phyloP scores from a whole-genome alignment of 2,888 invertebrate species.

The Orchesella flavescens region DNA sequence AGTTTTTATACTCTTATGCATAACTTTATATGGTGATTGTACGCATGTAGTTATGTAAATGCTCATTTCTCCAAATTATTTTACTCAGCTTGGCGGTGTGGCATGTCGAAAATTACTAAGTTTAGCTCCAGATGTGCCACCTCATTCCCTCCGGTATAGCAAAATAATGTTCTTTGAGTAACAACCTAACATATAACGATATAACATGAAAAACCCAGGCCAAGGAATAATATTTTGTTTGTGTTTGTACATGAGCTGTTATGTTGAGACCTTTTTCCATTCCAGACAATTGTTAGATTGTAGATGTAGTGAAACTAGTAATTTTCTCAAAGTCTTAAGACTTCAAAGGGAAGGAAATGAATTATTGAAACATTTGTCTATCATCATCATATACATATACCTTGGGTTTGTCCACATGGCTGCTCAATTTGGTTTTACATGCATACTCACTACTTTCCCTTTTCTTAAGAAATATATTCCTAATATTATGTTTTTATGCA shows the following conservation, averaged over 20 bases:
- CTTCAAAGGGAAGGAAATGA: conserved; percentile 62
- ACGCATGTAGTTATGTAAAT: not conserved
- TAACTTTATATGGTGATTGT: too few relatives aligned
- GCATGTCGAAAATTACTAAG: conserved; percentile 60
- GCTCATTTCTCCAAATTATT: not conserved
- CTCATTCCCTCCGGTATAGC: conserved; percentile 32
- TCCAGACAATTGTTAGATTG: too few relatives aligned
- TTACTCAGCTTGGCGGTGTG: conserved; percentile 31
- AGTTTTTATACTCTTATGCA: too few relatives aligned
- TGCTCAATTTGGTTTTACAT: too few relatives aligned
- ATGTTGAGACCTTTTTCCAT: too few relatives aligned
- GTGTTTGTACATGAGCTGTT: too few relatives aligned
- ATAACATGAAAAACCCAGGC: not conserved
- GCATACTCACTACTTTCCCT: conserved; percentile 16
- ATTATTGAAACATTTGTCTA: conserved; percentile 63
- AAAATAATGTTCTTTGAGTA: too few relatives aligned
- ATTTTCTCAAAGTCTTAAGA: conserved; percentile 58
- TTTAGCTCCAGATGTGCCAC: conserved; percentile 57
- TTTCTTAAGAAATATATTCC: too few relatives aligned
- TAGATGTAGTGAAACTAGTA: conserved; percentile 23
- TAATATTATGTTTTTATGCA: too few relatives aligned
- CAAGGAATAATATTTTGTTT: too few relatives aligned
- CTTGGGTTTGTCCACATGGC: too few relatives aligned
- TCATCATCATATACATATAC: conserved; percentile 39
- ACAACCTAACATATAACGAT: too few relatives aligned